phyloP scores from a whole-genome alignment of 2,113 vertebrate genomes.

The Narcine bancroftii region DNA sequence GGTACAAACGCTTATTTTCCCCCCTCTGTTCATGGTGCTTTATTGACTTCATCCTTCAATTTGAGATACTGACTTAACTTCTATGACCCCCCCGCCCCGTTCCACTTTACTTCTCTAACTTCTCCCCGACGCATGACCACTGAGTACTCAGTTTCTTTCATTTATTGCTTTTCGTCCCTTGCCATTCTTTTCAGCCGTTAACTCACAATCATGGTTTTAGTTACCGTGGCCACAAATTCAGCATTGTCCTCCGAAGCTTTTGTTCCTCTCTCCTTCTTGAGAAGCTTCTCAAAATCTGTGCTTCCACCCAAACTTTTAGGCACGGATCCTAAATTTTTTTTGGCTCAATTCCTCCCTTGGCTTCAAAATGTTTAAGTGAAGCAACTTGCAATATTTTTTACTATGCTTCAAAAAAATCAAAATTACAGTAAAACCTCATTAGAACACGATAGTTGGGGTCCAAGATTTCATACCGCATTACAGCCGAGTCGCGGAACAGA shows the following conservation, averaged over 20 bases:
- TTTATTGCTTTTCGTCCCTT: neutral
- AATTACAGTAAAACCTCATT: too few relatives aligned
- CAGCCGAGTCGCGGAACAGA: too few relatives aligned
- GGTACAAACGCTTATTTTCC: neutral
- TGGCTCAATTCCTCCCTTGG: neutral
- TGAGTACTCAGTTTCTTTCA: neutral
- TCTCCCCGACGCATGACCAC: neutral
- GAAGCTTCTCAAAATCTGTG: neutral
- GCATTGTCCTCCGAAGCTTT: neutral
- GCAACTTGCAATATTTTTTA: neutral
- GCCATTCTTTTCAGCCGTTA: neutral
- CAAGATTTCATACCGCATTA: too few relatives aligned
- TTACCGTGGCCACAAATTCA: neutral
- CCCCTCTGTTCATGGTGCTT: neutral
- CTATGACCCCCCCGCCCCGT: neutral
- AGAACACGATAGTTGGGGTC: too few relatives aligned
- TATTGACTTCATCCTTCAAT: neutral
- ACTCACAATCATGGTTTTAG: neutral
- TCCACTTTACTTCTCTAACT: neutral
- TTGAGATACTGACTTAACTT: neutral
- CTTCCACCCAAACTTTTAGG: neutral
- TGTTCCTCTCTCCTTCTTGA: neutral
- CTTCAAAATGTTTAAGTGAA: neutral
- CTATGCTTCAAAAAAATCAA: too few relatives aligned
- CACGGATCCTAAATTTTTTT: neutral